Percentiles rank a stretch among this genome's conserved stretches.
Evolutionary conservation across 2,113 vertebrate species (phyloP).

Genomic region (Pituophis catenifer): DNA sequence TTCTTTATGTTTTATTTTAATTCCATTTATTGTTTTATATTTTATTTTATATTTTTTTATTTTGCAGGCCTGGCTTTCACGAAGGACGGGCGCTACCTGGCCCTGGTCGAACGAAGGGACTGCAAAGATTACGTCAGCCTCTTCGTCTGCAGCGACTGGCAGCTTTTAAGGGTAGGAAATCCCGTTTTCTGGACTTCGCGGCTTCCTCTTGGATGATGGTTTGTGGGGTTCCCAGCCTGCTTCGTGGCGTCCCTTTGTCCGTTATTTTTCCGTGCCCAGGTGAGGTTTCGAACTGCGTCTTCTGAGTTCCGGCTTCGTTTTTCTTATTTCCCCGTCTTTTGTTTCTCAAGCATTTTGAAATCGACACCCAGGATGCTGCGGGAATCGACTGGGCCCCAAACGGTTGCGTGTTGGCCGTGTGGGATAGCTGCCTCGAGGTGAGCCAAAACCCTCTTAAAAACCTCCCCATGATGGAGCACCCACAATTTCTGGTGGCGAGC

Average conservation of each 20-base stretch:
- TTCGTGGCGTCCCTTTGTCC: background rate
- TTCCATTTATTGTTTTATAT: too few relatives aligned
- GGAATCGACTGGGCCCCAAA: conserved; percentile 96
- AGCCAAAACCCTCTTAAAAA: background rate
- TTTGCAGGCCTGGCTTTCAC: conserved; percentile 86
- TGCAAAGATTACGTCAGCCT: conserved; percentile 93
- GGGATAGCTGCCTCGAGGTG: conserved; percentile 95
- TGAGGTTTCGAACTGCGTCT: background rate
- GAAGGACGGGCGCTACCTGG: conserved; percentile 88
- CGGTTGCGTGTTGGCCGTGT: conserved; percentile 89
- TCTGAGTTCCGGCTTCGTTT: background rate
- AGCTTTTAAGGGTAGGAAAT: conserved; percentile 87
- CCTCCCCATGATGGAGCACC: background rate
- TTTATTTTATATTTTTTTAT: background rate
- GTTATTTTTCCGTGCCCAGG: background rate
- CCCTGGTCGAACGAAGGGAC: conserved; percentile 90
- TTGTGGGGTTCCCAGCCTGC: background rate
- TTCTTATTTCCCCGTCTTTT: background rate
- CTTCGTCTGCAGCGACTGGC: conserved; percentile 95
- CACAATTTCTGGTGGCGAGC: background rate
- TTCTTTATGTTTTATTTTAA: too few relatives aligned
- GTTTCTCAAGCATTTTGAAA: conserved; percentile 86
- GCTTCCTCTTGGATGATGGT: background rate
- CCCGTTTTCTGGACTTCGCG: background rate
- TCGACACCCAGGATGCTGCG: conserved; percentile 88